Conservation (phyloP, 2,113 vertebrate species). For the Tupaia chinensis region DNA sequence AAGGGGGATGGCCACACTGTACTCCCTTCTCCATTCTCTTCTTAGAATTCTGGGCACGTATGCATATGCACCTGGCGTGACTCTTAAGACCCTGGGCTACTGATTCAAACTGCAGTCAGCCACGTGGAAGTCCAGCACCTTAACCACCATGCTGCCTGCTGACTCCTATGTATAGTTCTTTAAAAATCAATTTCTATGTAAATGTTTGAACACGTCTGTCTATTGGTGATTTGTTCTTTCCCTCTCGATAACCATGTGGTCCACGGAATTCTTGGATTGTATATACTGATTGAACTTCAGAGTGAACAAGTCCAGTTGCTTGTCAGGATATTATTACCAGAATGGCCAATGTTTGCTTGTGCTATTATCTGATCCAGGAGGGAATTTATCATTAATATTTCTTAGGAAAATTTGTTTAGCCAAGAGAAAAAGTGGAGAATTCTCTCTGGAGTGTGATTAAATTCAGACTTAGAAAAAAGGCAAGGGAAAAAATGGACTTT, state of each 20-base stretch:
- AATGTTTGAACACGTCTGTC: neutral
- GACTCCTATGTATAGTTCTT: neutral
- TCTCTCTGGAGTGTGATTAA: constrained; percentile 16
- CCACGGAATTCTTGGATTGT: neutral
- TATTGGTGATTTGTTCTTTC: neutral
- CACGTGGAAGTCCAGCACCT: too few species aligned
- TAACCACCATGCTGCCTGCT: too few species aligned
- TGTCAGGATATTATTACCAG: neutral
- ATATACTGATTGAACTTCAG: neutral
- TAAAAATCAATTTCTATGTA: neutral
- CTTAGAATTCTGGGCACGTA: too few species aligned
- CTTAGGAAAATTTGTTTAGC: neutral
- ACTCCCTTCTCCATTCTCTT: too few species aligned
- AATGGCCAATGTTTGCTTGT: neutral
- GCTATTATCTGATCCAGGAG: neutral
- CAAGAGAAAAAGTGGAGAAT: constrained; percentile 32
- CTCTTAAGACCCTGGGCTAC: too few species aligned
- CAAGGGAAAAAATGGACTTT: neutral
- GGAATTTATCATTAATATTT: neutral
- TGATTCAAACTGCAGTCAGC: too few species aligned
- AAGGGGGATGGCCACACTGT: too few species aligned
- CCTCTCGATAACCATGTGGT: neutral
- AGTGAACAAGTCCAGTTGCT: neutral
- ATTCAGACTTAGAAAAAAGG: constrained; percentile 9
- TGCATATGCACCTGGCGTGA: too few species aligned